These are phyloP conservation scores for Hestina assimilis DNA, from an alignment of 1,140 invertebrate species.

Conservation along the genomic window DNA sequence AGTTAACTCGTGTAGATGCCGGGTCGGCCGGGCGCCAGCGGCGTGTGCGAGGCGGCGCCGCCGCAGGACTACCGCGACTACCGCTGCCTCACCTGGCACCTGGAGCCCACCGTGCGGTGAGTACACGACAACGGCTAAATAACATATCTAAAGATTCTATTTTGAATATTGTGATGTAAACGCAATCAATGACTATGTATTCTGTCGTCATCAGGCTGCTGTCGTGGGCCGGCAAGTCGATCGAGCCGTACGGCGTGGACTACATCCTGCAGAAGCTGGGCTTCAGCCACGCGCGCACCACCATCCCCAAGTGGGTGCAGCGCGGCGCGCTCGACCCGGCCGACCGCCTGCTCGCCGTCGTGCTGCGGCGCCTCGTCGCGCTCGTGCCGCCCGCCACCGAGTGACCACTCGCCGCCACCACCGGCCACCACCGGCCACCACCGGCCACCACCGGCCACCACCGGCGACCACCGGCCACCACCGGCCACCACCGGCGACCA, in stretches of 20 bases:
- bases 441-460: no score
- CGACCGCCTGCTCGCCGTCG: slow-evolving; percentile 89
- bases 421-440: no score
- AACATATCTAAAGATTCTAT: not conserved
- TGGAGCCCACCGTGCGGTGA: slow-evolving; percentile 97
- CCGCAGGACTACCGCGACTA: slow-evolving; percentile 93
- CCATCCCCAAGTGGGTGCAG: slow-evolving; percentile 99
- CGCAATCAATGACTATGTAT: no score
- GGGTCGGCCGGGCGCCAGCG: slow-evolving; percentile 27
- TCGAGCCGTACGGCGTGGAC: slow-evolving; percentile 98
- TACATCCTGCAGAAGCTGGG: slow-evolving; percentile 98
- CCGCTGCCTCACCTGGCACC: slow-evolving; percentile 97
- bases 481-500: no score
- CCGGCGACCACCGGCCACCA: no score
- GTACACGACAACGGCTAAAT: slow-evolving; percentile 3
- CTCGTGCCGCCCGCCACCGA: slow-evolving; percentile 54
- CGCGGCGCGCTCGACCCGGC: slow-evolving; percentile 97
- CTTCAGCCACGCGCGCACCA: slow-evolving; percentile 97
- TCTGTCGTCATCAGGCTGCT: slow-evolving; percentile 82
- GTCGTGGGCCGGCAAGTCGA: slow-evolving; percentile 97
- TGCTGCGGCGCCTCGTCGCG: slow-evolving; percentile 83
- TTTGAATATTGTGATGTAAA: no score
- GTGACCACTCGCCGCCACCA: no score
- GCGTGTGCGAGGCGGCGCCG: slow-evolving; percentile 10
- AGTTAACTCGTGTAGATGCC: slow-evolving; percentile 53